Conservation (phyloP, 2,797 vertebrate genomes). For the Kryptopterus vitreolus region DNA sequence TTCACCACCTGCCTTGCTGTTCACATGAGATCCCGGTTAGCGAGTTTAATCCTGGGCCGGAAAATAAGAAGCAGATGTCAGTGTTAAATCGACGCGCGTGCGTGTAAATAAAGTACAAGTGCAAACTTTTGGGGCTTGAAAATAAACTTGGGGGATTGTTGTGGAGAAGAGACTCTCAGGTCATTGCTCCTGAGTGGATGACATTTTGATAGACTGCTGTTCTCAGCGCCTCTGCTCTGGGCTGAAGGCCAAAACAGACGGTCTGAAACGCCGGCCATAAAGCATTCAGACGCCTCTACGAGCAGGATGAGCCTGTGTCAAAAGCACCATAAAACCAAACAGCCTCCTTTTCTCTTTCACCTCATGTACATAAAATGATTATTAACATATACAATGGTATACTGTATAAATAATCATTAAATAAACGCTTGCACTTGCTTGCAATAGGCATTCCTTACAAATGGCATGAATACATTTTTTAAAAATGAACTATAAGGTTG, state of each 20-base stretch:
- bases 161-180: conserved; percentile 44
- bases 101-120: conserved; percentile 26
- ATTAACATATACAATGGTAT: not conserved
- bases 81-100: not conserved
- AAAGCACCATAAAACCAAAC: conserved; percentile 19
- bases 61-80: conserved; percentile 37
- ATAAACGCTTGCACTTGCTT: not conserved
- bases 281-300: conserved; percentile 35
- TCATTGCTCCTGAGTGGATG: conserved; percentile 55
- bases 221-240: conserved; percentile 28
- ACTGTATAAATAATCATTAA: too few relatives aligned
- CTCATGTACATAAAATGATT: not conserved
- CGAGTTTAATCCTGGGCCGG: not conserved
- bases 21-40: conserved; percentile 7
- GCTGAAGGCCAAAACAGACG: conserved; percentile 40
- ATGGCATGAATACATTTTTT: not conserved
- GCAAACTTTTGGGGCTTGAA: conserved; percentile 16
- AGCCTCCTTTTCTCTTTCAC: conserved; percentile 39
- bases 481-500: not conserved
- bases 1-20: not conserved
- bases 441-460: not conserved
- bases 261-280: conserved; percentile 36
- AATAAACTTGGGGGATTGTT: conserved; percentile 25
- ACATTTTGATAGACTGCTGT: conserved; percentile 48
- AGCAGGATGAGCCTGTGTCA: conserved; percentile 27